phyloP scores from a whole-genome alignment of 2,888 invertebrate genomes.

The Priocnemis perturbator region DNA sequence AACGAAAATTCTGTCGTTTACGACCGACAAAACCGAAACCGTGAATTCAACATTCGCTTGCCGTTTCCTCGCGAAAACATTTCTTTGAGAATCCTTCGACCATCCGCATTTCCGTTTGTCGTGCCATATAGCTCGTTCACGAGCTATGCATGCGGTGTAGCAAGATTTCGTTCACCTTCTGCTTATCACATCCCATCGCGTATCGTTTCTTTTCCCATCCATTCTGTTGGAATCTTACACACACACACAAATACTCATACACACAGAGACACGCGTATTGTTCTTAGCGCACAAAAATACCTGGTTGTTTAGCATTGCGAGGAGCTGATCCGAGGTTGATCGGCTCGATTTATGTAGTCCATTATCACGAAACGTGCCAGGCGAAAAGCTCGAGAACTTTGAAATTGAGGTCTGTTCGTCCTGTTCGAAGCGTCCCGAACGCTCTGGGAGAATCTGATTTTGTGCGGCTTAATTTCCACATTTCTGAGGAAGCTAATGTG shows the following conservation, averaged over 20 bases:
- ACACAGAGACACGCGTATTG: conserved; percentile 17
- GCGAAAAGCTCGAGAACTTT: background rate
- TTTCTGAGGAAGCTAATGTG: too few relatives aligned
- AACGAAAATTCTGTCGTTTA: too few relatives aligned
- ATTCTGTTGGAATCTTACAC: background rate
- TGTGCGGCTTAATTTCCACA: too few relatives aligned
- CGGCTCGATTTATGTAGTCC: background rate
- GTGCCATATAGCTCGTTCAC: background rate
- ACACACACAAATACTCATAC: too few relatives aligned
- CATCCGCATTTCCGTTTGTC: background rate
- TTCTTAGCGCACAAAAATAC: conserved; percentile 52
- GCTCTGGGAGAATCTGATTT: too few relatives aligned
- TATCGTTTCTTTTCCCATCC: background rate
- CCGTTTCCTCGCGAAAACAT: too few relatives aligned
- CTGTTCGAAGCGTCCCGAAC: too few relatives aligned
- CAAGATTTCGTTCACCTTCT: too few relatives aligned
- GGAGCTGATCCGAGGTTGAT: background rate
- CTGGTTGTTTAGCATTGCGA: conserved; percentile 3
- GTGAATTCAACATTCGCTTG: too few relatives aligned
- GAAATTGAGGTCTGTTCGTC: background rate
- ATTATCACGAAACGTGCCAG: background rate
- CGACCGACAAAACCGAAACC: too few relatives aligned
- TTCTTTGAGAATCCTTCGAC: background rate
- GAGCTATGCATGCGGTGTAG: background rate
- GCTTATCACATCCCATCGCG: background rate